A percentile compares a stretch with the other conserved stretches of the same genome.
These are phyloP conservation scores for Dryobota labecula DNA, from an alignment of 2,888 invertebrate species.

Conservation along the genomic window DNA sequence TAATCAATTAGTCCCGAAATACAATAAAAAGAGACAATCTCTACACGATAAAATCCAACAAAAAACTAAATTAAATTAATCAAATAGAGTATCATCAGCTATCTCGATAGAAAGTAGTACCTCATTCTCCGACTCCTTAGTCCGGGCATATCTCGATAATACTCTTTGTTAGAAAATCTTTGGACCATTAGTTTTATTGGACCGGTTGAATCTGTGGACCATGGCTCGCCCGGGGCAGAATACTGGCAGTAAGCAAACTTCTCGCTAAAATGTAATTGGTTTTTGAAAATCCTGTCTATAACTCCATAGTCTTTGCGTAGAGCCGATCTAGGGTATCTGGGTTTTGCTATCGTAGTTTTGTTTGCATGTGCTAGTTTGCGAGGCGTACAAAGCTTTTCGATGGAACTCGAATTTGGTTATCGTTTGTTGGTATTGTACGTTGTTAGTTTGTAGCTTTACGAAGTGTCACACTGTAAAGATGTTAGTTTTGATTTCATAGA, in stretches of 20 bases:
- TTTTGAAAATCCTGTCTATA: constrained; percentile 59
- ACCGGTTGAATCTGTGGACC: constrained; percentile 67
- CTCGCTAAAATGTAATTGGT: constrained; percentile 70
- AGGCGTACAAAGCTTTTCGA: constrained; percentile 12
- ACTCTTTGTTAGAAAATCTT: constrained; percentile 71
- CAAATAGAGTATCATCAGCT: constrained; percentile 60
- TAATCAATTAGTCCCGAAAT: constrained; percentile 3
- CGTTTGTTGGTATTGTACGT: constrained; percentile 6
- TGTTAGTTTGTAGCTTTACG: background rate
- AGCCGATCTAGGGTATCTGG: constrained; percentile 23
- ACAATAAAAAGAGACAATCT: background rate
- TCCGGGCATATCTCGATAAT: constrained; percentile 67
- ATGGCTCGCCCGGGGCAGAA: constrained; percentile 46
- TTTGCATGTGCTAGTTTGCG: constrained; percentile 38
- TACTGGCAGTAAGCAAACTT: constrained; percentile 54
- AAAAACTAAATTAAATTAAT: constrained; percentile 58
- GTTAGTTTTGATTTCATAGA: background rate
- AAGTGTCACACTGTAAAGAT: background rate
- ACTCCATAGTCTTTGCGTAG: constrained; percentile 30
- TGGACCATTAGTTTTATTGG: constrained; percentile 73
- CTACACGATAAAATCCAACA: background rate
- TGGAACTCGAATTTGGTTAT: constrained; percentile 16
- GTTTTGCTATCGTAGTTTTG: constrained; percentile 38
- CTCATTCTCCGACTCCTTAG: constrained; percentile 52
- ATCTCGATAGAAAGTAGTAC: constrained; percentile 54